Base-by-base conservation (phyloP, 2,113 vertebrate genomes). In the Perca schrenkii region DNA sequence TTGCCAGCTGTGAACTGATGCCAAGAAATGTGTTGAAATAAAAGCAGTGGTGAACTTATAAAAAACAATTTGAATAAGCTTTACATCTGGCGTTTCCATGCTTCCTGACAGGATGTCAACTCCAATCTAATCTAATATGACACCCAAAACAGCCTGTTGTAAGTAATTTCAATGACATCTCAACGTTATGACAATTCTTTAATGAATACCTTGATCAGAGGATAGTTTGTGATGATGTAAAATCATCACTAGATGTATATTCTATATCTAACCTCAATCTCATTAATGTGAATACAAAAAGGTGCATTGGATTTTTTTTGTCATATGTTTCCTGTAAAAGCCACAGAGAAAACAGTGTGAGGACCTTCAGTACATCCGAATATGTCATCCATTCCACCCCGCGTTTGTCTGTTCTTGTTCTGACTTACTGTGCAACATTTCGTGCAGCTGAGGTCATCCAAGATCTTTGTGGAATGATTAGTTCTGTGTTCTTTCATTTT, bases 391-490 rank as follows among this genome's bases (percentile, higher is more conserved):
- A 2, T 56, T 61, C 12, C 0, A 7, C 21, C 11, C 7, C 6
- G 1, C 34, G 54, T 73, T 56, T 66, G 68, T 77, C 49, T 70
- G 1, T 34, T 64, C 64, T 77, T 74, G 86, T 85, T 81, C 80
- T 74, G 66, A 56, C 36, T 62, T 36, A 17, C 81, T 88, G 79
- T 28, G 62, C 47, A 86, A 85, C 56, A 28, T 50, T 34, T 11
- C 22, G 4, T 62, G 82, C 69, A 80, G 63, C 77, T 77, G 75
- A 62, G 63, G 54, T 34, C 19, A 16, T 75, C 77, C 50, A 11
- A 54, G 81, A 89, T 90, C 63, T 82, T 28, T 61, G 67, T 70
- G n/a, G 52, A 13, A 60, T 56, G 84, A 78, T 74, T 72, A 28
- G 3, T 76, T 85, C 71, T 79, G 56, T 25, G 17, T 10, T 69